A percentile compares a stretch with the other conserved stretches of the same genome.
These are phyloP conservation scores for Strix aluco DNA, from an alignment of 2,113 vertebrate species.

Conservation along the genomic window DNA sequence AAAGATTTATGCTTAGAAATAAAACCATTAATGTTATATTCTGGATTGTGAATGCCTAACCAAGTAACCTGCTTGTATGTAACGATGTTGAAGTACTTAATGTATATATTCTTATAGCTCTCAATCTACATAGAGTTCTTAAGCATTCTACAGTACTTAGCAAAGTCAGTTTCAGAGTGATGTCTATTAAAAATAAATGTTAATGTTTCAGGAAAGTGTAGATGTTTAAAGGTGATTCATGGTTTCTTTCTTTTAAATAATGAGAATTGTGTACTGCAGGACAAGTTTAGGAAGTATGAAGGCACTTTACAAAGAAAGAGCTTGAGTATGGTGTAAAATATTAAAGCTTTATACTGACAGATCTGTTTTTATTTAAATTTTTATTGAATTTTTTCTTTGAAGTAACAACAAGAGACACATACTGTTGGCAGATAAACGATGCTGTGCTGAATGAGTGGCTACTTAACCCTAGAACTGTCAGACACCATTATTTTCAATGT, in stretches of 20 bases:
- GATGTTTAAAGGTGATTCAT: constrained; percentile 56
- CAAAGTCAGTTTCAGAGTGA: constrained; percentile 3
- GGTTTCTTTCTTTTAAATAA: constrained; percentile 50
- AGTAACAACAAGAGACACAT: constrained; percentile 63
- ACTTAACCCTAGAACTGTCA: constrained; percentile 69
- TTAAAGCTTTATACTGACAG: constrained; percentile 60
- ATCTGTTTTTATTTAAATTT: constrained; percentile 71
- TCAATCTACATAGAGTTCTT: background rate
- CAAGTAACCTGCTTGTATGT: background rate
- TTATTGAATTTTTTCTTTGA: constrained; percentile 65
- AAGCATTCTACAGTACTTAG: background rate
- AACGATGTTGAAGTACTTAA: background rate
- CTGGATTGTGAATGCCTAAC: background rate
- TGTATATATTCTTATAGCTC: background rate
- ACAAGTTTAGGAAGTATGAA: constrained; percentile 45
- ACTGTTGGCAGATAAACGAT: constrained; percentile 58
- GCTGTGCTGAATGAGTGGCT: constrained; percentile 55
- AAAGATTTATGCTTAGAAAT: background rate
- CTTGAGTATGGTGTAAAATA: constrained; percentile 52
- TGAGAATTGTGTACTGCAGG: constrained; percentile 34
- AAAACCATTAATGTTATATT: background rate
- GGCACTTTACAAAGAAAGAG: constrained; percentile 56
- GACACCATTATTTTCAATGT: constrained; percentile 56
- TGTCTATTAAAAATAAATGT: constrained; percentile 67
- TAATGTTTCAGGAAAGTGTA: constrained; percentile 51